phyloP scores from a whole-genome alignment of 2,797 vertebrate genomes.

The Tiaroga cobitis region DNA sequence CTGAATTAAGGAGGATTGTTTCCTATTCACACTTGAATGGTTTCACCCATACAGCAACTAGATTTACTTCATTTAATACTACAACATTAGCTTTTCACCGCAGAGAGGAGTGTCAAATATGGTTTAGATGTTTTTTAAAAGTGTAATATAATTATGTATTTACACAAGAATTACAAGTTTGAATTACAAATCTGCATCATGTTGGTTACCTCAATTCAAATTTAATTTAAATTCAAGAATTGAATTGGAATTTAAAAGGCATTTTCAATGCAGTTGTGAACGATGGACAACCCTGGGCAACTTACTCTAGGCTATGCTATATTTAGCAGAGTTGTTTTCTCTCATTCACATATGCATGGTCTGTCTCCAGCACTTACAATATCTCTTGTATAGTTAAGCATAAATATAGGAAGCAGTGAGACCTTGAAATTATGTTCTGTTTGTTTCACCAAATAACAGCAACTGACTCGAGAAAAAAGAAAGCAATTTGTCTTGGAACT shows the following conservation, averaged over 20 bases:
- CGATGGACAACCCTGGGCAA: not conserved
- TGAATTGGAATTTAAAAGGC: not conserved
- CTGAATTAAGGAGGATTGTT: not conserved
- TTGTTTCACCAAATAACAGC: not conserved
- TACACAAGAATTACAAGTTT: not conserved
- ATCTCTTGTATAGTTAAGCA: not conserved
- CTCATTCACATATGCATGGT: not conserved
- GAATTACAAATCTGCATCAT: not conserved
- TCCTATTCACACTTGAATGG: not conserved
- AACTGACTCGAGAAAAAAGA: slow-evolving; percentile 24
- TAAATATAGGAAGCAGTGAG: not conserved
- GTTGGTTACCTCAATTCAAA: not conserved
- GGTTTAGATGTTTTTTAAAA: not conserved
- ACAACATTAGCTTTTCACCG: not conserved
- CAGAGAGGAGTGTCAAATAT: not conserved
- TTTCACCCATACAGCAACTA: not conserved
- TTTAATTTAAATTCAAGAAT: not conserved
- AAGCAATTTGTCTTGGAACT: slow-evolving; percentile 49
- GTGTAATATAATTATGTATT: not conserved
- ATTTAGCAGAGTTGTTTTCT: not conserved
- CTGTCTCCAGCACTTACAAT: not conserved
- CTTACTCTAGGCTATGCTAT: not conserved
- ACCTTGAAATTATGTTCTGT: slow-evolving; percentile 5
- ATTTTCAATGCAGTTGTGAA: not conserved
- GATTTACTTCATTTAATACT: not conserved